Conservation (phyloP, 2,797 vertebrate species). For the Bovichtus diacanthus region DNA sequence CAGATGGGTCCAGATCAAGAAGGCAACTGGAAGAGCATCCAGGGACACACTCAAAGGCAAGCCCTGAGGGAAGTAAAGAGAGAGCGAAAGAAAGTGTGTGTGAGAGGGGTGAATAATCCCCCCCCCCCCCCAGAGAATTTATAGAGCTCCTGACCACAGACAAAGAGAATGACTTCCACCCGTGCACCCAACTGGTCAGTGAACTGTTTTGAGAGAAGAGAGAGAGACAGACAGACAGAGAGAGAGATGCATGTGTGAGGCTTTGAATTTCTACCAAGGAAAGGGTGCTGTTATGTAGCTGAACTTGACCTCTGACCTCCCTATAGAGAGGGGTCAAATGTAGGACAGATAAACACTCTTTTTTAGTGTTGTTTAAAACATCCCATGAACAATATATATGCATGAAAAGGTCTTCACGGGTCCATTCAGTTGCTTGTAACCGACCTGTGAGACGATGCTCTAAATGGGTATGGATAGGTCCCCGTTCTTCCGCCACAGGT, state of each 20-base stretch:
- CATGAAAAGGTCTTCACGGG: not conserved
- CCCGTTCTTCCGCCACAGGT: not conserved
- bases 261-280: not conserved
- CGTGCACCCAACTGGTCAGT: constrained; percentile 20
- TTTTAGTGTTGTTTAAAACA: constrained; percentile 4
- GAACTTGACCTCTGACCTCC: constrained; percentile 2
- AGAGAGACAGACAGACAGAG: not conserved
- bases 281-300: not conserved
- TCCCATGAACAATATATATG: not conserved
- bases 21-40: constrained; percentile 51
- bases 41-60: constrained; percentile 58
- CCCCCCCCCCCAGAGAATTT: constrained; percentile 32
- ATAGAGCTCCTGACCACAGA: constrained; percentile 38
- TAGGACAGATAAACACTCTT: not conserved
- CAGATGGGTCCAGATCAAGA: constrained; percentile 60
- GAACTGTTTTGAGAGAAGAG: constrained; percentile 47
- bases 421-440: not conserved
- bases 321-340: not conserved
- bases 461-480: not conserved
- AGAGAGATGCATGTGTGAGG: not conserved
- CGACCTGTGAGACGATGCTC: not conserved
- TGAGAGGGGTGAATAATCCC: constrained; percentile 45
- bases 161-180: constrained; percentile 51
- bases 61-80: constrained; percentile 44
- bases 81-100: constrained; percentile 9